Evolutionary conservation across 2,888 invertebrate species (phyloP).

Genomic region (Mythimna ferrago): DNA sequence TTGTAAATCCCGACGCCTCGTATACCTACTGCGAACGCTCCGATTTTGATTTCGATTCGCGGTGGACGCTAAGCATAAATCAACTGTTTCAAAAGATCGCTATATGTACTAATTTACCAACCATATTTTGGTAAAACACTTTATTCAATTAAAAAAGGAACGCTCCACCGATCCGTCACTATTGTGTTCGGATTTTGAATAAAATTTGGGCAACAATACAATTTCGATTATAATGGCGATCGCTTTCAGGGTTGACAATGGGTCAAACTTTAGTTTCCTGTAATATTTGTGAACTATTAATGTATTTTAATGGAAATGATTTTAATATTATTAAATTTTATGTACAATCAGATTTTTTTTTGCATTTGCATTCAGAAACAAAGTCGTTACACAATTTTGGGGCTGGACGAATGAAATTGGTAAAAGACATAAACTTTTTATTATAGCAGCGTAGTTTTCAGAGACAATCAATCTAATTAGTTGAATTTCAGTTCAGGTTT

Average conservation of each 20-base stretch:
- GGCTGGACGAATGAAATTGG: too few relatives aligned
- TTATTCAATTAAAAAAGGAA: constrained; percentile 11
- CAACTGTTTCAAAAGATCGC: neutral
- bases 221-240: constrained; percentile 18
- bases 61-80: neutral
- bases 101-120: neutral
- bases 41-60: too few relatives aligned
- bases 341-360: too few relatives aligned
- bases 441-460: too few relatives aligned
- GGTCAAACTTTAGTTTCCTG: constrained; percentile 12
- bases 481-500: too few relatives aligned
- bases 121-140: neutral
- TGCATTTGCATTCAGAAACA: too few relatives aligned
- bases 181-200: constrained; percentile 35
- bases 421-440: too few relatives aligned
- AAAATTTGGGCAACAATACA: constrained; percentile 32
- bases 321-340: too few relatives aligned
- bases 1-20: too few relatives aligned
- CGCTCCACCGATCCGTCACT: neutral
- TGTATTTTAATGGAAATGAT: neutral
- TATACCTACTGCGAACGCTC: too few relatives aligned
- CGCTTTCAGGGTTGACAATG: constrained; percentile 20
- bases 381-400: too few relatives aligned
- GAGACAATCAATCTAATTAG: too few relatives aligned
- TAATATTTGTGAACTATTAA: neutral